These are phyloP conservation scores for Anguilla pacifica DNA, from an alignment of 2,797 vertebrate species.

Conservation along the genomic window DNA sequence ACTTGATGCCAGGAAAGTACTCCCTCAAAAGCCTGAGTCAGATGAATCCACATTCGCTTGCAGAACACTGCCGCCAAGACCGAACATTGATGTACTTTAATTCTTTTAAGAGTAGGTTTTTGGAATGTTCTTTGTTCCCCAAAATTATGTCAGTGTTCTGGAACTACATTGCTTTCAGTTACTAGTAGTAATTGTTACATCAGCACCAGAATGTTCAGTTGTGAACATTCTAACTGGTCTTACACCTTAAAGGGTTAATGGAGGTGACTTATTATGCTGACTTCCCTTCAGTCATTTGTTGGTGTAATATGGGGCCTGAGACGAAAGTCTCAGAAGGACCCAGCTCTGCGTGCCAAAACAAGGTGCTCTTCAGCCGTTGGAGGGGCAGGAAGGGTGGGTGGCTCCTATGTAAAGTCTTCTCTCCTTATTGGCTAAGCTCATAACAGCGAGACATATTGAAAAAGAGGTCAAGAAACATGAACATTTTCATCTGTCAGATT, in stretches of 20 bases:
- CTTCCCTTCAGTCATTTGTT: neutral
- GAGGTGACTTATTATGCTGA: slow-evolving; percentile 11
- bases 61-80: slow-evolving; percentile 17
- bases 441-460: slow-evolving; percentile 81
- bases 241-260: neutral
- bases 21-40: neutral
- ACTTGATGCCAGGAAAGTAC: neutral
- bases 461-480: slow-evolving; percentile 78
- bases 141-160: too few relatives aligned
- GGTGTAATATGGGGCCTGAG: neutral
- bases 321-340: neutral
- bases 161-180: too few relatives aligned
- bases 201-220: too few relatives aligned
- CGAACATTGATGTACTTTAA: slow-evolving; percentile 35
- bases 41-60: neutral
- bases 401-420: slow-evolving; percentile 43
- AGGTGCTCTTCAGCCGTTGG: neutral
- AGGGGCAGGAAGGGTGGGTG: neutral
- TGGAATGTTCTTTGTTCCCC: too few relatives aligned
- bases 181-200: too few relatives aligned
- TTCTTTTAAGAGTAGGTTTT: neutral
- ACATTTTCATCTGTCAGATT: slow-evolving; percentile 86
- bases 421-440: slow-evolving; percentile 76
- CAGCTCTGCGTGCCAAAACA: neutral
- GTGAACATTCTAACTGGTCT: neutral